Conservation (phyloP, 2,797 vertebrate genomes). For the Sebastes wilsoni region DNA sequence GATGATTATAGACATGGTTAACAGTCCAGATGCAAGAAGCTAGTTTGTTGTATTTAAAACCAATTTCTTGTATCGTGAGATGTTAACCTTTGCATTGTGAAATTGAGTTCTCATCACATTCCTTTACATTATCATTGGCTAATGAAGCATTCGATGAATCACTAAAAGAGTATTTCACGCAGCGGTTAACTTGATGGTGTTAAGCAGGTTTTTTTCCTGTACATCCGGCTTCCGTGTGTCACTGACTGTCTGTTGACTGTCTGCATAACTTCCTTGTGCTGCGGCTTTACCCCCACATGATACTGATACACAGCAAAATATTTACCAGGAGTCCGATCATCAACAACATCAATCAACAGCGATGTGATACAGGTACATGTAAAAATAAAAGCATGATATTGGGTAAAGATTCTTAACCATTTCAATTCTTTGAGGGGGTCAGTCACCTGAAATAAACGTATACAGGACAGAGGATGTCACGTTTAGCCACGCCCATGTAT, state of each 20-base stretch:
- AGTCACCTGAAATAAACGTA: no score
- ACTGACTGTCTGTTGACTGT: no score
- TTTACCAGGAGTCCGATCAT: no score
- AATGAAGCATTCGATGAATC: background rate
- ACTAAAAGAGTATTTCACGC: background rate
- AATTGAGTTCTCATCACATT: background rate
- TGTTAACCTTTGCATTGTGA: no score
- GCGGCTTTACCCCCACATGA: background rate
- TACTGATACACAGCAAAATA: no score
- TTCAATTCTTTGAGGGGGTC: background rate
- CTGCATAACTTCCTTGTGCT: background rate
- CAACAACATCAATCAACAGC: background rate
- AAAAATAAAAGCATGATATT: background rate
- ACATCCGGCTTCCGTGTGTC: background rate
- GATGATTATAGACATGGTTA: background rate
- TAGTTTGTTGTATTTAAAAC: no score
- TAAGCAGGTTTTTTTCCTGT: background rate
- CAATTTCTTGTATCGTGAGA: background rate
- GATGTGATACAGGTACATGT: background rate
- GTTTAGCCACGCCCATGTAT: background rate
- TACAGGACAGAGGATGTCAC: no score
- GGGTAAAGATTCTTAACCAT: background rate
- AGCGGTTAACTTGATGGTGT: background rate
- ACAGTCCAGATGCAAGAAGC: background rate
- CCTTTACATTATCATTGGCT: background rate